These are phyloP conservation scores for Spea bombifrons DNA, from an alignment of 2,113 vertebrate species.

Conservation along the genomic window DNA sequence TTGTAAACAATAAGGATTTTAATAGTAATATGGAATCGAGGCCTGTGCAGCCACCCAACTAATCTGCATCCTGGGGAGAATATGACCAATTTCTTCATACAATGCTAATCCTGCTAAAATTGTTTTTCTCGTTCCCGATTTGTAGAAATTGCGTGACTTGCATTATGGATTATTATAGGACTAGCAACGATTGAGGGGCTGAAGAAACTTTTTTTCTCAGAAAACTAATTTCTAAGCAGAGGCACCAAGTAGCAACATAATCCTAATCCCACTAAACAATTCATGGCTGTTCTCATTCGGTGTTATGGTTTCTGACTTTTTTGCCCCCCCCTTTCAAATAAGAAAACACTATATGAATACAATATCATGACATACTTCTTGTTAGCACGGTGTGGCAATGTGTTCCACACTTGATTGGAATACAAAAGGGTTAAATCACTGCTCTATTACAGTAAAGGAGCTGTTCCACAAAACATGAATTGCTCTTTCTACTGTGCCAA, in stretches of 20 bases:
- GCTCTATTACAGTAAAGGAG: too few species aligned
- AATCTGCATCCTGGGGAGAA: neutral
- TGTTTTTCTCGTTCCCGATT: conserved; percentile 32
- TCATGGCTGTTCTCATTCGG: neutral
- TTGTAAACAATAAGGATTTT: neutral
- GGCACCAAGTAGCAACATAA: conserved; percentile 15
- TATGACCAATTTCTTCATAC: neutral
- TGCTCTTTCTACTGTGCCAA: too few species aligned
- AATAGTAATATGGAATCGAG: neutral
- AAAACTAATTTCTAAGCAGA: conserved; percentile 34
- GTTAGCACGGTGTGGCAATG: too few species aligned
- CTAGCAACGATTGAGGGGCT: conserved; percentile 22
- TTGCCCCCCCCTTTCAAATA: neutral
- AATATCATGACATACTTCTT: too few species aligned
- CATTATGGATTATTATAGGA: conserved; percentile 38
- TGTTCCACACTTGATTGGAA: too few species aligned
- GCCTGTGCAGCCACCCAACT: neutral
- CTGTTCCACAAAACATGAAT: too few species aligned
- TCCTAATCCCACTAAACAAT: conserved; percentile 36
- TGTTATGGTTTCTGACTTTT: neutral
- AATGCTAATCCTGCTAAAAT: conserved; percentile 29
- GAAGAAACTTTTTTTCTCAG: conserved; percentile 20
- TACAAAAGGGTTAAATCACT: too few species aligned
- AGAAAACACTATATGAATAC: too few species aligned
- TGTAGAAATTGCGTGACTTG: conserved; percentile 44